These are phyloP conservation scores for Amphipoea oculea DNA, from an alignment of 2,888 invertebrate genomes.

Conservation along the genomic window DNA sequence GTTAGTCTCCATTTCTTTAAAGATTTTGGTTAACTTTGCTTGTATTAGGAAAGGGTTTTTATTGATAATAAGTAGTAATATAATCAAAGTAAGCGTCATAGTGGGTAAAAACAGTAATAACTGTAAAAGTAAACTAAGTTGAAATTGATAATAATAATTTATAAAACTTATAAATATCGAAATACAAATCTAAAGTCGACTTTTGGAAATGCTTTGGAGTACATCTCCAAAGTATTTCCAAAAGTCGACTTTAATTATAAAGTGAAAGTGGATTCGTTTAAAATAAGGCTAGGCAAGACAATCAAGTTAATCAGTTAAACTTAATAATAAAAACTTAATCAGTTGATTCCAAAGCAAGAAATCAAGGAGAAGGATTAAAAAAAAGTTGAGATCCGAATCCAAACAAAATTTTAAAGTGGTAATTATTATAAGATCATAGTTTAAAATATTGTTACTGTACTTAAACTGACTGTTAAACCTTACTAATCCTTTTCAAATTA, in stretches of 20 bases:
- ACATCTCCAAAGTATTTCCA: no score
- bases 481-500: neutral
- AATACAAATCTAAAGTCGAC: neutral
- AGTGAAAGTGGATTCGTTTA: neutral
- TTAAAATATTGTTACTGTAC: neutral
- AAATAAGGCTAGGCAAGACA: neutral
- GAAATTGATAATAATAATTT: neutral
- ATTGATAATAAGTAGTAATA: neutral
- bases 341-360: neutral
- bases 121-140: neutral
- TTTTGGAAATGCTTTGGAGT: neutral
- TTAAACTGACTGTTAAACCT: neutral
- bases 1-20: conserved; percentile 26
- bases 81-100: neutral
- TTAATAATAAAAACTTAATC: no score
- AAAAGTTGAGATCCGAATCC: neutral
- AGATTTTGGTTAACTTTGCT: conserved; percentile 6
- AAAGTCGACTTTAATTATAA: no score
- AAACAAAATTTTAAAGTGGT: neutral
- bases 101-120: neutral
- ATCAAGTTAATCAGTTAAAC: neutral
- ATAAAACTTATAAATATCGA: neutral
- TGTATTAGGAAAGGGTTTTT: neutral
- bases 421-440: neutral
- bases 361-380: neutral